Base-by-base conservation (phyloP, 2,888 invertebrate species). In the Tillus elongatus region DNA sequence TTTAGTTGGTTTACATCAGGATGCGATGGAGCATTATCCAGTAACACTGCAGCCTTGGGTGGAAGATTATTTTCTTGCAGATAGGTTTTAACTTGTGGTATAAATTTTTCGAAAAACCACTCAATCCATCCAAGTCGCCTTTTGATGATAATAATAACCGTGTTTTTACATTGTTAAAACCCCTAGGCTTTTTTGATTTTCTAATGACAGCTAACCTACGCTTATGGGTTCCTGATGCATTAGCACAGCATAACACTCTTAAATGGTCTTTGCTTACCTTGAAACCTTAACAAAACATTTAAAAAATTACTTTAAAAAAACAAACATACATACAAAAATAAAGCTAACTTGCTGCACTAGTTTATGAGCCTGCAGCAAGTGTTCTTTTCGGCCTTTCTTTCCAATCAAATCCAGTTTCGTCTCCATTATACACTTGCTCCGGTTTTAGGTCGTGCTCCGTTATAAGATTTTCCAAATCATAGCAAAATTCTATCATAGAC, bases 71-170 rank as follows among this genome's bases (percentile, higher is more conserved):
- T n/a, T n/a, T n/a, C n/a, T n/a, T n/a, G n/a, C n/a, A n/a, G n/a
- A n/a, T n/a, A n/a, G n/a, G n/a, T n/a, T n/a, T n/a, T n/a, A n/a
- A n/a, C n/a, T n/a, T n/a, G n/a, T n/a, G n/a, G n/a, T n/a, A n/a
- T n/a, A n/a, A n/a, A n/a, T n/a, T n/a, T n/a, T n/a, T n/a, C n/a
- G n/a, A n/a, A n/a, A n/a, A n/a, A n/a, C n/a, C 2, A 4, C 8
- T 10, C 36, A 8, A 29, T 37, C 33, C 46, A 54, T 50, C 50
- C 51, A 53, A 2, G 51, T 47, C 12, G 40, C 49, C 32, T 36
- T 45, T 37, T 33, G 33, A 33, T 15, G 11, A 33, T 33, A 15
- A 16, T 33, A 33, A 4, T 33, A 11, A 16, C 15, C 16, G 10
- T 2, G 4, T 15, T 2, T 15, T 33, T 4, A 33, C 33, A 33